Evolutionary conservation across 2,888 invertebrate species (phyloP).

Genomic region (Deilephila elpenor): DNA sequence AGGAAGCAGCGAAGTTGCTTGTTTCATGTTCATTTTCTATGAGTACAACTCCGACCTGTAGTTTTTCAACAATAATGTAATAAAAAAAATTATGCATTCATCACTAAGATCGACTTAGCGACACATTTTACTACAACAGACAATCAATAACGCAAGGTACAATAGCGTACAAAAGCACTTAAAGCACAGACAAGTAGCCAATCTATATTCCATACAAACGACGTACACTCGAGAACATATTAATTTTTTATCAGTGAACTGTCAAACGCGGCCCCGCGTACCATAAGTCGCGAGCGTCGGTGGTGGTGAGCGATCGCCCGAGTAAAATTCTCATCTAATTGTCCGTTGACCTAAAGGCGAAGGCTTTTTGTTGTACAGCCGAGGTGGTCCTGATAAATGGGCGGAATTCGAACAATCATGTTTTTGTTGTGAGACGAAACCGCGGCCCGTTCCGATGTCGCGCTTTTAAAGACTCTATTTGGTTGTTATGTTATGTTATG

Average conservation of each 20-base stretch:
- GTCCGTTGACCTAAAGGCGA: constrained; percentile 63
- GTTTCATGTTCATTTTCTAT: too few relatives aligned
- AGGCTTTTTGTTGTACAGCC: constrained; percentile 47
- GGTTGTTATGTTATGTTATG: neutral
- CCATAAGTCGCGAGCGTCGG: constrained; percentile 2
- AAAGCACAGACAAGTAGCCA: neutral
- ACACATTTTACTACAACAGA: neutral
- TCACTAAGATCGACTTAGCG: too few relatives aligned
- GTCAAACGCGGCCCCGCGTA: constrained; percentile 30
- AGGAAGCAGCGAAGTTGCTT: too few relatives aligned
- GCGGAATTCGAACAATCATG: constrained; percentile 52
- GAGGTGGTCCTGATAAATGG: constrained; percentile 63
- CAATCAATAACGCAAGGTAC: neutral
- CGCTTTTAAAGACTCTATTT: constrained; percentile 43
- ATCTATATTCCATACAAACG: neutral
- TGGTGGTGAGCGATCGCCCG: constrained; percentile 22
- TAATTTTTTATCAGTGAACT: constrained; percentile 46
- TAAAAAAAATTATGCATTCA: too few relatives aligned
- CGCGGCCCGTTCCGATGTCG: constrained; percentile 46
- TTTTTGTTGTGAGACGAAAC: constrained; percentile 49
- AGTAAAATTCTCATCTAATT: constrained; percentile 58
- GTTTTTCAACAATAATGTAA: too few relatives aligned
- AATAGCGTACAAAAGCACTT: constrained; percentile 2
- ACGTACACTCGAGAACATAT: constrained; percentile 38
- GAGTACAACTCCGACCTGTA: too few relatives aligned